phyloP scores from a whole-genome alignment of 1,140 invertebrate genomes.

The Cyclina sinensis region DNA sequence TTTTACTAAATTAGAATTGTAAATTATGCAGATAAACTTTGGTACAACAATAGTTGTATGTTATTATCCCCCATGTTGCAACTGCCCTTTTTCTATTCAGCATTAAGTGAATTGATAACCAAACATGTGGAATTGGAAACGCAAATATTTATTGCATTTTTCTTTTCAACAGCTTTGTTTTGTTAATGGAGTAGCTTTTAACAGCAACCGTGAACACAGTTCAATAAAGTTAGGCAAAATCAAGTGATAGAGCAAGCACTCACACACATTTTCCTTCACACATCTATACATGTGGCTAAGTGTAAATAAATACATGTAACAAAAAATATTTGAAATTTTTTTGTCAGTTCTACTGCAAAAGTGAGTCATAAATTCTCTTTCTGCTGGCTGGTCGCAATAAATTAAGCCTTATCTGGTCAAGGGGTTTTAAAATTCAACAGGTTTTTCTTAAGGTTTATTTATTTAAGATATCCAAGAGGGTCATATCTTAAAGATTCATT shows the following conservation, averaged over 20 bases:
- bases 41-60: constrained; percentile 17
- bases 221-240: no score
- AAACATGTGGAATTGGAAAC: not conserved
- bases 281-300: no score
- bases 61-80: constrained; percentile 31
- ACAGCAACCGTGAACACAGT: no score
- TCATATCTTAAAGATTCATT: constrained; percentile 65
- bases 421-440: constrained; percentile 61
- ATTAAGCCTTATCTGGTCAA: constrained; percentile 49
- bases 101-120: constrained; percentile 43
- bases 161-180: not conserved
- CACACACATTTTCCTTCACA: no score
- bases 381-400: constrained; percentile 43
- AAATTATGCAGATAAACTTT: constrained; percentile 51
- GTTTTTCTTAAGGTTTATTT: constrained; percentile 60
- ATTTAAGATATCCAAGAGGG: constrained; percentile 54
- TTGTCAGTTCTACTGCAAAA: not conserved
- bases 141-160: not conserved
- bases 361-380: constrained; percentile 24
- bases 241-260: no score
- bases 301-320: not conserved
- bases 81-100: not conserved
- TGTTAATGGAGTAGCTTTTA: not conserved
- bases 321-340: constrained; percentile 32
- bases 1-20: constrained; percentile 49